Percentiles rank a stretch among this genome's conserved stretches.
phyloP scores from a whole-genome alignment of 2,797 vertebrate species.

The Argentina silus region DNA sequence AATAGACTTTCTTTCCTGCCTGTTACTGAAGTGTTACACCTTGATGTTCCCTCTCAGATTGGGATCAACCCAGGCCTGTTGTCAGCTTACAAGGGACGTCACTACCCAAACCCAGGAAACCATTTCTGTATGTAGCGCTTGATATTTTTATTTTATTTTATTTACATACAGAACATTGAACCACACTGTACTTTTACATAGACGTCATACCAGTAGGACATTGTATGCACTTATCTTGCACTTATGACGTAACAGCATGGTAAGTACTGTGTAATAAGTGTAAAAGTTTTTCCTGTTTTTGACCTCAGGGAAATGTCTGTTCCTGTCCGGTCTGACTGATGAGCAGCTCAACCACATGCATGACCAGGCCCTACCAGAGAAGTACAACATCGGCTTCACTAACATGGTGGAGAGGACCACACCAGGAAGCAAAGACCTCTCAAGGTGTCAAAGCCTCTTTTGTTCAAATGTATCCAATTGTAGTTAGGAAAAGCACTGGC shows the following conservation, averaged over 20 bases:
- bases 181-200: no score
- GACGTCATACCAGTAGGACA: no score
- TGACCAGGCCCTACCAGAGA: constrained; percentile 90
- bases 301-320: constrained; percentile 93
- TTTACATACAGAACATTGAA: neutral
- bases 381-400: constrained; percentile 95
- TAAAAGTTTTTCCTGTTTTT: neutral
- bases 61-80: constrained; percentile 97
- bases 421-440: constrained; percentile 97
- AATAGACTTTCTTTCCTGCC: no score
- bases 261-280: neutral
- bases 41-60: constrained; percentile 81
- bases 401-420: constrained; percentile 99
- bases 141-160: neutral
- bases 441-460: constrained; percentile 78
- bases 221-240: no score
- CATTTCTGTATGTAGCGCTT: constrained; percentile 92
- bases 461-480: neutral
- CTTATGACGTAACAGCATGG: neutral
- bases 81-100: constrained; percentile 97
- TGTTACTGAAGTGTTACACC: constrained; percentile 31
- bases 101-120: constrained; percentile 98
- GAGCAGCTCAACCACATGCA: constrained; percentile 92
- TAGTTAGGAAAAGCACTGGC: neutral
- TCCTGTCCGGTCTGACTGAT: constrained; percentile 91